Base-by-base conservation (phyloP, 2,888 invertebrate species). In the Lasius fuliginosus region DNA sequence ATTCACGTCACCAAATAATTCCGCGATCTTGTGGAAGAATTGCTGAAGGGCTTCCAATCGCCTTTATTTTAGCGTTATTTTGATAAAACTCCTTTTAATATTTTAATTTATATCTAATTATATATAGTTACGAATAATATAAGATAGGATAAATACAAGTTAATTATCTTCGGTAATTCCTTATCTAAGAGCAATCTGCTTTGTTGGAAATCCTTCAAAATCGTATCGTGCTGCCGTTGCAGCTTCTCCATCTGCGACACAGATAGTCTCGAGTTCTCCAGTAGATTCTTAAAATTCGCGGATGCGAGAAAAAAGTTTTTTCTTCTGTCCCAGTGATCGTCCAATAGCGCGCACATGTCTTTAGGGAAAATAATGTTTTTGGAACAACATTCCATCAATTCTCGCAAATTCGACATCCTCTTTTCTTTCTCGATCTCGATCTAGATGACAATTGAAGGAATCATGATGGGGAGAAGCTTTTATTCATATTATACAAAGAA, bases 211-310 rank as follows among this genome's bases (percentile, higher is more conserved):
- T 89, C 89, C 23, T 86, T 83, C 64, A 91, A 65, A 74, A 92
- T 92, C 3, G 49, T 60, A 18, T 90, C 87, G 53, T 91, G 91
- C 75, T 92, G 92, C 9, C 85, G 71, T 60, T 87, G 89, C 62
- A 92, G 71, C 71, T 92, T 92, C 46, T 91, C 86, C 85, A 92
- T 87, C 85, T 92, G 92, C 1, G 86, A 79, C 0, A 86, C 9
- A 23, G 89, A 90, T 33, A 92, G 83, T 79, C 85, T 90, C 1
- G 89, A 84, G 36, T 84, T 84, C 18, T 88, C 84, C n/a, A 92
- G 84, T 62, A 91, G 88, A 56, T 85, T 87, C 68, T 90, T 90
- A 3, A 92, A 92, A 73, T 92, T 92, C 58, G 77, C 88, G 36
- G 88, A 86, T 9, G 92, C 92, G 6, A 85, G 74, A 1, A 83